Evolutionary conservation across 2,888 invertebrate species (phyloP).

Genomic region (Trypoxylon attenuatum): DNA sequence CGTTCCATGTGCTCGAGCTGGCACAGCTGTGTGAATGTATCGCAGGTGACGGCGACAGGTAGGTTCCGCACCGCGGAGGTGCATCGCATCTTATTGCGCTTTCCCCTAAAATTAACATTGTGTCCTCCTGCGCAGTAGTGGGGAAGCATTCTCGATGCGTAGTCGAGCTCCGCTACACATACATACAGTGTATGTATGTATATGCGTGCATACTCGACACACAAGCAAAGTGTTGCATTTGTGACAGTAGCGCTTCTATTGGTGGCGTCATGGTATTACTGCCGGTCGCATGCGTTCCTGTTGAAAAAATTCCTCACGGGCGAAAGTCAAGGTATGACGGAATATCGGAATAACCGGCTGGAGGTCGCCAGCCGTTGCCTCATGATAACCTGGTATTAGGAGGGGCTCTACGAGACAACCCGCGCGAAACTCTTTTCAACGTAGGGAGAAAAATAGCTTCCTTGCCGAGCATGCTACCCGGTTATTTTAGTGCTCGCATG

Average conservation of each 20-base stretch:
- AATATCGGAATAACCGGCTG: conserved; percentile 58
- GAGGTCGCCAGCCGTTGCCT: neutral
- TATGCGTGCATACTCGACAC: conserved; percentile 2
- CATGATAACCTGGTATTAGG: conserved; percentile 67
- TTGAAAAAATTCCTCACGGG: conserved; percentile 75
- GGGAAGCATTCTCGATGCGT: conserved; percentile 25
- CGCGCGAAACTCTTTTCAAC: conserved; percentile 72
- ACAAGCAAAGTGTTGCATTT: conserved; percentile 22
- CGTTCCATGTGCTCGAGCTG: neutral
- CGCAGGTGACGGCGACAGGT: neutral
- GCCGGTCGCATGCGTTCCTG: conserved; percentile 71
- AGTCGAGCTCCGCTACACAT: conserved; percentile 7
- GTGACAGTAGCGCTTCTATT: conserved; percentile 62
- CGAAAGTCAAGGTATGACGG: conserved; percentile 73
- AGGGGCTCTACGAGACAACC: conserved; percentile 73
- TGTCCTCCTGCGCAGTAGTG: conserved; percentile 12
- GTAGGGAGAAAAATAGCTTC: conserved; percentile 49
- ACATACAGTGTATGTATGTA: neutral
- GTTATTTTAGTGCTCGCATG: conserved; percentile 67
- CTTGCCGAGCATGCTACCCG: conserved; percentile 51
- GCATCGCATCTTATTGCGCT: conserved; percentile 58
- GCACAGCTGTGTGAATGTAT: neutral
- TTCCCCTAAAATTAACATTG: conserved; percentile 70
- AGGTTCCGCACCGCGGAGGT: neutral
- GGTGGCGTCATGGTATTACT: conserved; percentile 61